phyloP scores from a whole-genome alignment of 2,113 vertebrate genomes.

The Pampusana beccarii region DNA sequence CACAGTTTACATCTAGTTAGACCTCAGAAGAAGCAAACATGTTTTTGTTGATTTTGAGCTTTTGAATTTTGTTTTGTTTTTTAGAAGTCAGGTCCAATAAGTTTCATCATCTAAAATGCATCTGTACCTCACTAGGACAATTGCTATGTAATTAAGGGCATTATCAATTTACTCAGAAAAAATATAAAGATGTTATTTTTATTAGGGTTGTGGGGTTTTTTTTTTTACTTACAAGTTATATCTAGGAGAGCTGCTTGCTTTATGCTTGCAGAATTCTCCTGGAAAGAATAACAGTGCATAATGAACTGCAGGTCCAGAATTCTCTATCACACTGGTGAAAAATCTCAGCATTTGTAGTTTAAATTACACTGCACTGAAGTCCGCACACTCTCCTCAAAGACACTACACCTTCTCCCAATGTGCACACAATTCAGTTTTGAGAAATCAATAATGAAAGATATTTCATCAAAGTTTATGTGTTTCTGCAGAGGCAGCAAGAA shows the following conservation, averaged over 20 bases:
- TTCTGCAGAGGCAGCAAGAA: background rate
- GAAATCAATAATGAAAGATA: accelerated
- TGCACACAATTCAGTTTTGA: background rate
- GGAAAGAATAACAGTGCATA: background rate
- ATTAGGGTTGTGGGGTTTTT: background rate
- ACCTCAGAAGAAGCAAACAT: background rate
- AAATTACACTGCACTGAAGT: background rate
- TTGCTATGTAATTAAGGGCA: background rate
- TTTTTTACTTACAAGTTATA: slow-evolving; percentile 85
- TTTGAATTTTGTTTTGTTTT: background rate
- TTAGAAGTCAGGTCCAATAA: background rate
- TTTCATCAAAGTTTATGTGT: background rate
- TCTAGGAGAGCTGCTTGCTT: slow-evolving; percentile 85
- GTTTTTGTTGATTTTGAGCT: background rate
- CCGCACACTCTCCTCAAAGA: background rate
- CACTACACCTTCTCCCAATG: background rate
- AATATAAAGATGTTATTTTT: background rate
- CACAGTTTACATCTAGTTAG: background rate
- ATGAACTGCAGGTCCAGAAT: background rate
- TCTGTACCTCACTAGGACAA: background rate
- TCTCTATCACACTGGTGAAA: background rate
- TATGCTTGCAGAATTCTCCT: slow-evolving; percentile 79
- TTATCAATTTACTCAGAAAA: background rate
- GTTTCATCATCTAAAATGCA: background rate
- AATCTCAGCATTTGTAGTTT: background rate